A percentile compares a stretch with the other conserved stretches of the same genome.
These are phyloP conservation scores for Protaetia brevitarsis DNA, from an alignment of 1,140 invertebrate genomes.

Conservation along the genomic window DNA sequence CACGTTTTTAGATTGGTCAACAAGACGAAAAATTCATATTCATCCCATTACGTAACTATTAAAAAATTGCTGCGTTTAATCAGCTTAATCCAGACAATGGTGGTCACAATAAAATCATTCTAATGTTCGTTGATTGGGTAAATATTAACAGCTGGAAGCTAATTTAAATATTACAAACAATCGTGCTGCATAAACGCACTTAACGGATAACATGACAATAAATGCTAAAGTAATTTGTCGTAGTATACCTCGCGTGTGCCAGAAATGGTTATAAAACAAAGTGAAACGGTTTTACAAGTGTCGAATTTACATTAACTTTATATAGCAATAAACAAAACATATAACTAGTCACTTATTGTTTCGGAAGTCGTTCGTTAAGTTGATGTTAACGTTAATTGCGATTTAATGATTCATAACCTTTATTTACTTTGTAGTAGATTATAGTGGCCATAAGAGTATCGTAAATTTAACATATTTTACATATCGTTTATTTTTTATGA, in stretches of 20 bases:
- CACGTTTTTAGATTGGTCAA: too few species aligned
- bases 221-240: slow-evolving; percentile 3
- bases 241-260: not conserved
- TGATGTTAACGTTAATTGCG: slow-evolving; percentile 34
- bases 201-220: not conserved
- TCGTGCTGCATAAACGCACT: too few species aligned
- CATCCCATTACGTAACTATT: too few species aligned
- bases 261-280: slow-evolving; percentile 7
- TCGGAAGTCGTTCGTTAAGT: slow-evolving; percentile 34
- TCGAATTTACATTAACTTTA: slow-evolving; percentile 25
- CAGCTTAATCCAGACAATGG: too few species aligned
- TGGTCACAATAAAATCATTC: too few species aligned
- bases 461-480: slow-evolving; percentile 26
- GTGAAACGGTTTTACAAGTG: slow-evolving; percentile 20
- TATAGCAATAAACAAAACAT: slow-evolving; percentile 28
- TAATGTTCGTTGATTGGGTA: too few species aligned
- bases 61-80: too few species aligned
- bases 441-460: slow-evolving; percentile 27
- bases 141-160: too few species aligned
- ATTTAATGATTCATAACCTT: slow-evolving; percentile 35
- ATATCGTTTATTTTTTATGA: slow-evolving; percentile 22
- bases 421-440: slow-evolving; percentile 28
- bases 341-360: slow-evolving; percentile 30
- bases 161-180: too few species aligned
- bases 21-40: too few species aligned